phyloP scores from a whole-genome alignment of 23 tunicate genomes.

The Styela plicata region DNA sequence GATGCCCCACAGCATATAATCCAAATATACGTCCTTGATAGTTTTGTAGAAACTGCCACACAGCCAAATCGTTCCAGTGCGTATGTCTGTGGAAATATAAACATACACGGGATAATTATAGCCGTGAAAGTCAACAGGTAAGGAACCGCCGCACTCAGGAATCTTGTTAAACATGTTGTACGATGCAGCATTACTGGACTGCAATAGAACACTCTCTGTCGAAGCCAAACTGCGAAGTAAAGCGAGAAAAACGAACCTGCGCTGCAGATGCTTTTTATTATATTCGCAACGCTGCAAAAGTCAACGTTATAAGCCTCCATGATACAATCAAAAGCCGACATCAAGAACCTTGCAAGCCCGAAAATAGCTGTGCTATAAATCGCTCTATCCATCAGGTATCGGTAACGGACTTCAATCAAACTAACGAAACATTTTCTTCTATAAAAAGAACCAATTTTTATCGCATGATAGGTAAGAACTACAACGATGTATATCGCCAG shows the following conservation, averaged over 20 bases:
- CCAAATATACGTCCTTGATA: neutral
- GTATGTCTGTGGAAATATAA: slow-evolving; percentile 5
- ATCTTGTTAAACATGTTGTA: neutral
- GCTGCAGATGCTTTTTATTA: neutral
- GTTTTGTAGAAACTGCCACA: neutral
- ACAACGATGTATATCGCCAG: neutral
- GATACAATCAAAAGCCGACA: neutral
- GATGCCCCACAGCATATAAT: neutral
- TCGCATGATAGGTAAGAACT: neutral
- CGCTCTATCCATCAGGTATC: neutral
- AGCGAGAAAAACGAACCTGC: neutral
- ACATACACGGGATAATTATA: neutral
- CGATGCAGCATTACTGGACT: neutral
- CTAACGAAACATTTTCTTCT: neutral
- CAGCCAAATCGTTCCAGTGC: neutral
- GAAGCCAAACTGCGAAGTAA: neutral
- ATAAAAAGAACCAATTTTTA: neutral
- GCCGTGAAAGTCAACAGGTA: neutral
- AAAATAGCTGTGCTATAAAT: neutral
- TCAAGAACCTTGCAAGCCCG: neutral
- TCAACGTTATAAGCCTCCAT: neutral
- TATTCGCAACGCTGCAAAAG: neutral
- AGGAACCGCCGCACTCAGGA: neutral
- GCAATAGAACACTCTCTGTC: neutral
- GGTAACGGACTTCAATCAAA: neutral